phyloP scores from a whole-genome alignment of 2,113 vertebrate genomes.

The Mesocricetus auratus region DNA sequence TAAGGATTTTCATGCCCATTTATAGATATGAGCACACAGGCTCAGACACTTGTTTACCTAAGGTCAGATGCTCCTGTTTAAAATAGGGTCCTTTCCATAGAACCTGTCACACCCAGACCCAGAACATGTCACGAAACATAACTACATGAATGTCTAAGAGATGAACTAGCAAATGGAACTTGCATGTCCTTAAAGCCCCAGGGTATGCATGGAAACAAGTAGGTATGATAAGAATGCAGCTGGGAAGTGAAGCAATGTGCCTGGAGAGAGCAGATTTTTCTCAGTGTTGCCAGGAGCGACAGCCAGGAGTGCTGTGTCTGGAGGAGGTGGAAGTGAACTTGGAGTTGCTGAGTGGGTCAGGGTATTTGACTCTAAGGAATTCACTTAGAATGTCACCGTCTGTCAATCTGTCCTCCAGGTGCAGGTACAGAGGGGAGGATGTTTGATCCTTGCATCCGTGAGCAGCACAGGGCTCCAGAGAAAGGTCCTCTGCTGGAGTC shows the following conservation, averaged over 20 bases:
- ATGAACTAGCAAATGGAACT: not conserved
- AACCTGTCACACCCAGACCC: not conserved
- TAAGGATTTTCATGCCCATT: not conserved
- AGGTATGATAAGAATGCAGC: not conserved
- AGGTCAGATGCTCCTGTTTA: not conserved
- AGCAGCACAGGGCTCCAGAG: conserved; percentile 43
- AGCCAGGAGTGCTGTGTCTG: not conserved
- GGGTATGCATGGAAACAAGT: not conserved
- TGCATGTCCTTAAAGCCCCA: not conserved
- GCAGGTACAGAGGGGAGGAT: conserved; percentile 2
- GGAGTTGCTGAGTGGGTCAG: not conserved
- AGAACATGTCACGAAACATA: not conserved
- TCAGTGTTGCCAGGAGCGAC: not conserved
- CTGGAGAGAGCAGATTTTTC: not conserved
- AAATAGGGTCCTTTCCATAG: not conserved
- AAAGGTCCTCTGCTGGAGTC: not conserved
- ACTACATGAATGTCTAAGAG: not conserved
- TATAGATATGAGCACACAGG: not conserved
- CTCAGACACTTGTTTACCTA: not conserved
- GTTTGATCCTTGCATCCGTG: conserved; percentile 36
- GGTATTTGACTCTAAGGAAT: not conserved
- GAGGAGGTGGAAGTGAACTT: not conserved
- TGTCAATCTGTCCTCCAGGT: conserved; percentile 36
- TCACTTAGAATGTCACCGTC: conserved; percentile 2
- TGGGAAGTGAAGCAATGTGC: not conserved